Evolutionary conservation across 1,140 invertebrate species (phyloP).

Genomic region (Aricia agestis): DNA sequence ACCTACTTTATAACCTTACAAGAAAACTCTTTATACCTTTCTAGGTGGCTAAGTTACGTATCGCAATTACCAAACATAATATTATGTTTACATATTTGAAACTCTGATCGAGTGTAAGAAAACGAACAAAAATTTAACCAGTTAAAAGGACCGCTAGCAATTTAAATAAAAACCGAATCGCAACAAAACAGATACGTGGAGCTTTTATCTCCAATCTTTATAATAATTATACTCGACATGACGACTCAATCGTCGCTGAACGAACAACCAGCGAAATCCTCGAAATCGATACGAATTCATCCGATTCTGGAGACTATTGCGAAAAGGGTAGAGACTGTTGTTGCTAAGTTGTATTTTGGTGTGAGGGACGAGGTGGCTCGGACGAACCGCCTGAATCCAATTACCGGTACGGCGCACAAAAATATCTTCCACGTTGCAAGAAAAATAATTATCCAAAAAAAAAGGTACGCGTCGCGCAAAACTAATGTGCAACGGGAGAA

Average conservation of each 20-base stretch:
- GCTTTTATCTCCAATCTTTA: slow-evolving; percentile 65
- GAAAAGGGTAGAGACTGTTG: slow-evolving; percentile 17
- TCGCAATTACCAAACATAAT: too few relatives aligned
- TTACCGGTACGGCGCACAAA: slow-evolving; percentile 51
- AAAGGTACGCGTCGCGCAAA: slow-evolving; percentile 42
- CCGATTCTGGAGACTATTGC: slow-evolving; percentile 18
- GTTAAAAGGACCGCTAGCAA: slow-evolving; percentile 32
- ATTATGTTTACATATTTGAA: neutral
- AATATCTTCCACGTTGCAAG: slow-evolving; percentile 53
- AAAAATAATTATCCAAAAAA: slow-evolving; percentile 60
- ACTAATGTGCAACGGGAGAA: slow-evolving; percentile 34
- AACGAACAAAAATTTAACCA: slow-evolving; percentile 18
- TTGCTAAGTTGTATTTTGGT: slow-evolving; percentile 17
- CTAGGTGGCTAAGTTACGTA: too few relatives aligned
- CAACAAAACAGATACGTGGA: slow-evolving; percentile 44
- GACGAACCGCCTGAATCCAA: slow-evolving; percentile 52
- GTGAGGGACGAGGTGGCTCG: slow-evolving; percentile 20
- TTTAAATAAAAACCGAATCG: slow-evolving; percentile 29
- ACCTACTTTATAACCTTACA: too few relatives aligned
- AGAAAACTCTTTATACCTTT: too few relatives aligned
- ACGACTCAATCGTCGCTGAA: slow-evolving; percentile 57
- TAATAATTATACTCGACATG: slow-evolving; percentile 67
- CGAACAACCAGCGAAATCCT: slow-evolving; percentile 16
- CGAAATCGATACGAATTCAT: slow-evolving; percentile 23
- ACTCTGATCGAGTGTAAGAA: neutral